Evolutionary conservation across 2,888 invertebrate genomes (phyloP), one percentile per base, ranked within the genome.

Genomic region (Chesias legatella): DNA sequence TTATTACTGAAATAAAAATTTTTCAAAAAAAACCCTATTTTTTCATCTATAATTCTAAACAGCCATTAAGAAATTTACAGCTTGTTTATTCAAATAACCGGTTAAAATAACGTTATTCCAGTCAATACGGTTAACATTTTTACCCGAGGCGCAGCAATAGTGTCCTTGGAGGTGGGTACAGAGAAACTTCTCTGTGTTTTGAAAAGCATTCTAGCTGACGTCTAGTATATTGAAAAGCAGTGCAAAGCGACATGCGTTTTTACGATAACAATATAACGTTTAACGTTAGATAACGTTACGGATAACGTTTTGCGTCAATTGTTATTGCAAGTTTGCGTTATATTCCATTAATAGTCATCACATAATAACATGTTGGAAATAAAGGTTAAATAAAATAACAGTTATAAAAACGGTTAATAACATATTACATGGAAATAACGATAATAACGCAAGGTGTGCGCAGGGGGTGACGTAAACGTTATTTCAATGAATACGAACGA

Each of bases 121-220:
- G 13, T 17, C 3, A 17, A 17, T 17, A 3, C 13, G 13, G 13
- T 3, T 17, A 17, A 17, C 13, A 17, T 17, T 8, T 43, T 68
- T 77, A 88, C 88, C 79, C 86, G 90, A 69, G 81, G 85, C 1
- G 79, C 78, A 56, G 75, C 79, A 33, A 88, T 92, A 69, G 79
- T 73, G 78, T 94, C 94, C 90, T 96, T 96, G 46, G 96, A 94
- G 25, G 95, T 95, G 52, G 97, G 97, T 84, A 97, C 95, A 68
- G 96, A 97, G 82, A 96, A 95, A 60, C 96, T 96, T 71, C 97
- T 92, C 90, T 96, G 96, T 60, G 95, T 95, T 90, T 96, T 96
- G 88, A 95, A 95, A 88, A 94, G 92, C 90, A 94, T 93, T 89
- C 93, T 90, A 84, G 92, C 91, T 76, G 90, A 79, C 29, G 76